phyloP scores from a whole-genome alignment of 2,888 invertebrate genomes.

The Cremastobaeus sp. region DNA sequence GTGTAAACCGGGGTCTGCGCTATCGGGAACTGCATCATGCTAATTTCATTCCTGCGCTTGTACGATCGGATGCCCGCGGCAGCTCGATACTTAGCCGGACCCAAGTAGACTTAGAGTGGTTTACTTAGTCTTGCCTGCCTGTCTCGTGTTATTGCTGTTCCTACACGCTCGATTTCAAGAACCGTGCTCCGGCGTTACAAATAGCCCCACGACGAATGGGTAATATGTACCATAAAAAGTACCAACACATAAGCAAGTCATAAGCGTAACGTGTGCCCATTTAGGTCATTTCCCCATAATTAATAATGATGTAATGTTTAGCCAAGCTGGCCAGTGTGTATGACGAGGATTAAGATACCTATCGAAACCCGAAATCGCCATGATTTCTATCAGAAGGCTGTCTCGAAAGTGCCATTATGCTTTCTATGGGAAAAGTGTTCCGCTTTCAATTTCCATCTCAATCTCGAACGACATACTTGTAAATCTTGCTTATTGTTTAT shows the following conservation, averaged over 20 bases:
- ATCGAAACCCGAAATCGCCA: too few relatives aligned
- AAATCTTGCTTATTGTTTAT: too few relatives aligned
- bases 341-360: too few relatives aligned
- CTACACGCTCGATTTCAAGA: conserved; percentile 50
- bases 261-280: conserved; percentile 33
- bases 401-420: too few relatives aligned
- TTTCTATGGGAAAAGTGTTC: too few relatives aligned
- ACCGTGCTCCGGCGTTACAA: conserved; percentile 52
- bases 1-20: conserved; percentile 62
- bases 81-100: conserved; percentile 43
- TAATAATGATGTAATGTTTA: conserved; percentile 3
- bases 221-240: conserved; percentile 46
- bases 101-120: conserved; percentile 8
- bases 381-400: too few relatives aligned
- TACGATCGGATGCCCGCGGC: conserved; percentile 48
- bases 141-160: conserved; percentile 46
- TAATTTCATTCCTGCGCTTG: conserved; percentile 65
- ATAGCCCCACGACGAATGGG: conserved; percentile 51
- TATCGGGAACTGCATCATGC: conserved; percentile 69
- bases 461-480: too few relatives aligned
- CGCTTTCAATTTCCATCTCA: too few relatives aligned
- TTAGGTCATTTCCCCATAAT: conserved; percentile 34
- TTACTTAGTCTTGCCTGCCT: conserved; percentile 27
- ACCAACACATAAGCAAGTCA: conserved; percentile 39
- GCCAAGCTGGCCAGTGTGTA: too few relatives aligned